Conservation (phyloP, 2,113 vertebrate genomes). For the Connochaetes taurinus region DNA sequence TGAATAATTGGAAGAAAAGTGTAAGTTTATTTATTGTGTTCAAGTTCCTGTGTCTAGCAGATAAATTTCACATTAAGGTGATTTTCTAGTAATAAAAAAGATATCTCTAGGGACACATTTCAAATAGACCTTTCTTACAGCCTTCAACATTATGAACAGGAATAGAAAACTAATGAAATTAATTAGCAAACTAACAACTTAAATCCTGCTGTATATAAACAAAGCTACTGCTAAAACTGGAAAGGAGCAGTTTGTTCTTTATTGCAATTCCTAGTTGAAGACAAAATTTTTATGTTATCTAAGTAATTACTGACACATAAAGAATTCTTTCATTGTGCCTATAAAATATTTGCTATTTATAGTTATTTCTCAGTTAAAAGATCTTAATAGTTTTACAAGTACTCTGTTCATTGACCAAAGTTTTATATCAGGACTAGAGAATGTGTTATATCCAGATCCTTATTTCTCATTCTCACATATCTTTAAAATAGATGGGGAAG, state of each 20-base stretch:
- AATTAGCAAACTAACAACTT: conserved; percentile 50
- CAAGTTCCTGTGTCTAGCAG: conserved; percentile 22
- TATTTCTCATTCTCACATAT: background rate
- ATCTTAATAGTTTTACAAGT: background rate
- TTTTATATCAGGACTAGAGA: background rate
- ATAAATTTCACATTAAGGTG: conserved; percentile 57
- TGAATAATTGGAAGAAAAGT: conserved; percentile 28
- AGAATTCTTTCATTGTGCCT: background rate
- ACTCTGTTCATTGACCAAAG: background rate
- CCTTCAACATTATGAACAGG: conserved; percentile 49
- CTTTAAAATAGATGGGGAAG: background rate
- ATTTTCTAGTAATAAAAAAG: conserved; percentile 38
- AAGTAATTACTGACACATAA: background rate
- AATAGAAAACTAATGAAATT: conserved; percentile 62
- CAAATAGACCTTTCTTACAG: conserved; percentile 15
- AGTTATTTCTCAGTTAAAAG: background rate
- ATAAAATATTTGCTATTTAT: background rate
- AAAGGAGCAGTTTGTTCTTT: background rate
- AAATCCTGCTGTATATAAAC: background rate
- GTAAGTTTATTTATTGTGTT: conserved; percentile 37
- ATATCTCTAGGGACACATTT: conserved; percentile 50
- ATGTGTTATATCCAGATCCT: background rate
- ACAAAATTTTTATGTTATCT: background rate
- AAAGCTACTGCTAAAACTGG: background rate
- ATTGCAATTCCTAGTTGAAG: background rate